Percentiles rank a stretch among this genome's conserved stretches.
These are phyloP conservation scores for Lanistes nyassanus DNA, from an alignment of 1,140 invertebrate genomes.

Conservation along the genomic window DNA sequence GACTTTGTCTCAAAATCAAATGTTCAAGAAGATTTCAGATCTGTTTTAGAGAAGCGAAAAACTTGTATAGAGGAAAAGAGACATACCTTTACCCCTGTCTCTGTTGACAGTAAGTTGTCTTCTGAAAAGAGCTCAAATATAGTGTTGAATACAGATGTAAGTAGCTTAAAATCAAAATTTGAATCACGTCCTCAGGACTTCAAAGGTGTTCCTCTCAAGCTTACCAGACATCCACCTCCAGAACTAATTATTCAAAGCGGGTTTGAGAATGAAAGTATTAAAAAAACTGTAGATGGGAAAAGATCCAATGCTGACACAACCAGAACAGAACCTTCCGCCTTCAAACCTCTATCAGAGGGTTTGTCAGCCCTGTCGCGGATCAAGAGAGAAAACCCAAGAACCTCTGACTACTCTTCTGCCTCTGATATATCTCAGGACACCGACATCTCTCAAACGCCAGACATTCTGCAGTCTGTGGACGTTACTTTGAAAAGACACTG, in stretches of 20 bases:
- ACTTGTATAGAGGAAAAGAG: neutral
- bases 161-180: conserved; percentile 9
- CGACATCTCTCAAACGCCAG: no score
- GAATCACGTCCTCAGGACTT: conserved; percentile 12
- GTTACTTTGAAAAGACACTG: no score
- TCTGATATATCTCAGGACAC: no score
- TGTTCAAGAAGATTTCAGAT: conserved; percentile 19
- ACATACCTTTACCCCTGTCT: neutral
- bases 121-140: neutral
- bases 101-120: neutral
- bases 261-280: no score
- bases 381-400: no score
- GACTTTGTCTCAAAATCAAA: neutral
- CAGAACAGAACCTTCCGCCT: no score
- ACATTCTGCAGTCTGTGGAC: no score
- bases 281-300: no score
- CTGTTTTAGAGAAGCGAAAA: conserved; percentile 14
- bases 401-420: no score
- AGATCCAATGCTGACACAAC: no score
- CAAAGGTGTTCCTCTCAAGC: neutral
- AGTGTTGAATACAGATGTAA: conserved; percentile 1
- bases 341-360: no score
- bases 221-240: neutral
- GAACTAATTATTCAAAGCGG: neutral
- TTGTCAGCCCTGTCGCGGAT: no score